Evolutionary conservation across 2,888 invertebrate species (phyloP), one percentile per base, ranked within the genome.

Genomic region (Helleia helle): DNA sequence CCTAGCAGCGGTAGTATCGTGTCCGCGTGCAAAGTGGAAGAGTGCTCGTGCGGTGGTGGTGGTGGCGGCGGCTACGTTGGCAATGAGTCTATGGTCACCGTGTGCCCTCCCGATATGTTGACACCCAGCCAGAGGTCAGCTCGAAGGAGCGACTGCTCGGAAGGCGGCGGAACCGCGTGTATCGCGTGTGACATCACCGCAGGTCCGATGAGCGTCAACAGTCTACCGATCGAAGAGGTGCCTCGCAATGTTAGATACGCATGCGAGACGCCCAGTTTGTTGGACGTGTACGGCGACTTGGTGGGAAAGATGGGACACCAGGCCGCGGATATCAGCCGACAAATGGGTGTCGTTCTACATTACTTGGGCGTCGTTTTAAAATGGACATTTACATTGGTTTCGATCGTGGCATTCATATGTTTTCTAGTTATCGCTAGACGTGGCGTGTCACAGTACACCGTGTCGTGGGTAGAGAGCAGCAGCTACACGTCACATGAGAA

Each of bases 271-370:
- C 31, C 31, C 17, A 9, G 9, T 9, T 17, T 31, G 9, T 12
- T 36, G 36, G 36, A 36, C 22, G 24, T 36, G 12, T 36, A 36
- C 36, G 24, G 36, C 13, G 36, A 36, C 24, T 12, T 36, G 1
- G 36, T 36, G 11, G 36, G 36, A 24, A 5, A 36, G 1, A 22
- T 36, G 11, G 36, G 36, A 24, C 11, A 36, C 12, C 22, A 12
- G 18, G 12, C 12, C 1, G 17, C 34, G 18, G 22, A 12, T 9
- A 18, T 13, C 24, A 7, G 7, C 8, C 12, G 12, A 11, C 36
- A 36, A 36, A 36, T 36, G 36, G 36, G 36, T 13, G 4, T 8
- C 13, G 8, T 22, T 4, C 12, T 24, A 13, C 13, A 22, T 36
- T 24, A 36, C 11, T 36, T 36, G 8, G 13, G 24, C 2, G 36